phyloP scores from a whole-genome alignment of 2,797 vertebrate genomes.

The Streptopelia turtur region DNA sequence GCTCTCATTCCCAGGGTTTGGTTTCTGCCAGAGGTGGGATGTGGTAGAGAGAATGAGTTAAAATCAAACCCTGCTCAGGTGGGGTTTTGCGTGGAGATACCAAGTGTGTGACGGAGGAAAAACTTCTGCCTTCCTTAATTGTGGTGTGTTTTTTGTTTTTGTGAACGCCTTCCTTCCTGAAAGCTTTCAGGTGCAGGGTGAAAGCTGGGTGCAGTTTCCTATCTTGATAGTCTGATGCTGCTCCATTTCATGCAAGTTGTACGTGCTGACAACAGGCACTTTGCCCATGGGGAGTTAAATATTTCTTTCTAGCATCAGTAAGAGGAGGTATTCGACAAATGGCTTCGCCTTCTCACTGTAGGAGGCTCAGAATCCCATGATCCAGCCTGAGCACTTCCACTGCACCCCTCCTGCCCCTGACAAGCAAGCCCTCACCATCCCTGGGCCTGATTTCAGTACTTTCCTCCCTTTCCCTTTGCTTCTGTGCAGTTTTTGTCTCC shows the following conservation, averaged over 20 bases:
- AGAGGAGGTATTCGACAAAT: not conserved
- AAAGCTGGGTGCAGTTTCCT: not conserved
- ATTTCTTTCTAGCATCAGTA: not conserved
- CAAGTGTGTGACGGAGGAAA: not conserved
- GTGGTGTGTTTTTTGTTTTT: not conserved
- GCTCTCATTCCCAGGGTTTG: constrained; percentile 1
- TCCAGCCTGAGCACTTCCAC: not conserved
- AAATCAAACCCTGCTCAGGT: not conserved
- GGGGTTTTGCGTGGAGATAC: not conserved
- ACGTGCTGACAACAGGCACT: not conserved
- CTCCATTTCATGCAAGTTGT: not conserved
- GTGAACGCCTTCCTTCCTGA: not conserved
- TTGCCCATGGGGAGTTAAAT: not conserved
- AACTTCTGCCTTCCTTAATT: not conserved
- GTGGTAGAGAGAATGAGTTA: not conserved
- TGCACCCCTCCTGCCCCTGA: not conserved
- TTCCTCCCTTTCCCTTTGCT: not conserved
- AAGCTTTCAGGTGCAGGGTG: not conserved
- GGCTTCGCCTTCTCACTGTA: not conserved
- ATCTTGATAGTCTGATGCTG: not conserved
- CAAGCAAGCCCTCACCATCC: not conserved
- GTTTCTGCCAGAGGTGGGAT: constrained; percentile 19
- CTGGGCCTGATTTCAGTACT: rapidly evolving
- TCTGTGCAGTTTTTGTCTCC: not conserved
- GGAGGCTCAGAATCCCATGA: not conserved